Evolutionary conservation across 2,888 invertebrate genomes (phyloP), one percentile per base, ranked within the genome.

Genomic region (Amphipoea oculea): DNA sequence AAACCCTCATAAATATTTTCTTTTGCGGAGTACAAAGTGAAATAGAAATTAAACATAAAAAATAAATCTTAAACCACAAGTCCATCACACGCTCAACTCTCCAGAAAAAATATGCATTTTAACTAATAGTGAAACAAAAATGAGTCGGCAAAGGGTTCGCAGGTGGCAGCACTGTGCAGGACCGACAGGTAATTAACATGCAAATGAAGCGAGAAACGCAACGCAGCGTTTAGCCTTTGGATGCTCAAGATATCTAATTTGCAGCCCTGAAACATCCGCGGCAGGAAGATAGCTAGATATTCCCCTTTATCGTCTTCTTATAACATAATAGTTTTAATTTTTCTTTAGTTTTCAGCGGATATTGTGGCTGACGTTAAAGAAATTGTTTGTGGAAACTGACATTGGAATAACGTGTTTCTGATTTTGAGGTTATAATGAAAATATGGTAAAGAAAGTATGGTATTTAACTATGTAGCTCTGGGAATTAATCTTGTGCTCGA

Each of bases 181-280:
- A 91, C 82, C 89, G 94, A 93, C 96, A 95, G 95, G 92, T 96
- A 95, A 96, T 96, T 96, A 96, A 96, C 94, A 96, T 96, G 96
- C 92, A 95, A 96, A 96, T 96, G 94, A 95, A 91, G 89, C 91
- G 91, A 87, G 91, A 91, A 89, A 89, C 90, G 81, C 85, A 78
- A 74, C 76, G 85, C 80, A 79, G 82, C 88, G 87, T 84, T 89
- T 88, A 88, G 84, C 86, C 81, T 84, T 85, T 88, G 84, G 80
- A 86, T 85, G 87, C 79, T 82, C 68, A 75, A 78, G 88, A 86
- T 86, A 87, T 86, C 89, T 81, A 88, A 86, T 87, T 77, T 86
- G 73, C 78, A 66, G 70, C 79, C 20, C 78, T 73, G 74, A 80
- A 83, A 81, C 75, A 73, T 73, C 68, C 75, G 77, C 45, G 82